Percentiles rank a stretch among this genome's conserved stretches.
Evolutionary conservation across 2,888 invertebrate species (phyloP).

Genomic region (Eilema sororculum): DNA sequence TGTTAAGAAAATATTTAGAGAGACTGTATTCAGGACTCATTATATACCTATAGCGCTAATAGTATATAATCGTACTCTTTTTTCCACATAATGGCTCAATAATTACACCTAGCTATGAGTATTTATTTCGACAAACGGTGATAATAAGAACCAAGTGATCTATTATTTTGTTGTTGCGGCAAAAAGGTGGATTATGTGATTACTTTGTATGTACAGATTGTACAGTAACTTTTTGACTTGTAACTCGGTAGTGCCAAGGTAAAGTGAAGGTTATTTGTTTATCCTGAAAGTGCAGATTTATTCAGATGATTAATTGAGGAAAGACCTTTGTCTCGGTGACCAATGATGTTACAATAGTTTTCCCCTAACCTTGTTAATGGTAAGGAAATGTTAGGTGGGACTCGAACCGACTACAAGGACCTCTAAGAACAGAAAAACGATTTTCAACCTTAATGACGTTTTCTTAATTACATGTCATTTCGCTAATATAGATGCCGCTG

Average conservation of each 20-base stretch:
- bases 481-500: no score
- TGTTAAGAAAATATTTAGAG: background rate
- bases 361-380: background rate
- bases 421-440: no score
- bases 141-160: background rate
- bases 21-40: background rate
- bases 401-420: no score
- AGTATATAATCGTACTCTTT: background rate
- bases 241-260: background rate
- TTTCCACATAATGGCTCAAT: background rate
- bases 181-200: background rate
- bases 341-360: background rate
- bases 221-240: background rate
- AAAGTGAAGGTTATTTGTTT: background rate
- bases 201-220: background rate
- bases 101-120: background rate
- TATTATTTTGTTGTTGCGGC: background rate
- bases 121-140: background rate
- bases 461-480: no score
- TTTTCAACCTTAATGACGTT: no score
- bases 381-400: background rate
- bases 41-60: background rate
- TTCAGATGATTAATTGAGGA: background rate
- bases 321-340: background rate
- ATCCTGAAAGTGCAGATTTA: background rate